Evolutionary conservation across 2,797 vertebrate genomes (phyloP).

Genomic region (Acipenser transmontanus): DNA sequence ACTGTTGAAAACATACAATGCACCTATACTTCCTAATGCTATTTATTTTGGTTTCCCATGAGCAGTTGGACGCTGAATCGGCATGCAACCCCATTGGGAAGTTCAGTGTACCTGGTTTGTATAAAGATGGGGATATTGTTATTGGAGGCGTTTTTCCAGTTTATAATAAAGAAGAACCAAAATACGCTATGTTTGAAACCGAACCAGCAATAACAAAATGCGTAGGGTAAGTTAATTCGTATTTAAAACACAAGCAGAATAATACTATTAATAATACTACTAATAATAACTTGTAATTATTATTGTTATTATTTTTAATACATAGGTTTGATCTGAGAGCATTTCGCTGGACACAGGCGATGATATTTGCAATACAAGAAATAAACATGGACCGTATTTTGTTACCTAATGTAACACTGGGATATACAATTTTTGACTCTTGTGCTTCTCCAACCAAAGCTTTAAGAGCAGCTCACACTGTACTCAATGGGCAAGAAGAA

Average conservation of each 20-base stretch:
- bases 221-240: conserved; percentile 39
- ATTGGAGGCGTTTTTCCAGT: conserved; percentile 65
- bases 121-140: conserved; percentile 53
- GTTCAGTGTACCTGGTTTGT: conserved; percentile 49
- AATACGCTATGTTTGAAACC: conserved; percentile 32
- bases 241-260: too few species aligned
- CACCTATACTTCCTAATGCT: conserved; percentile 12
- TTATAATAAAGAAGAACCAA: conserved; percentile 53
- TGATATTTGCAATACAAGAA: conserved; percentile 66
- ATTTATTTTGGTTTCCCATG: conserved; percentile 26
- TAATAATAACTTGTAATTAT: too few species aligned
- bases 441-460: conserved; percentile 58
- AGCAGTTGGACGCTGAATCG: conserved; percentile 20
- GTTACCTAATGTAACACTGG: conserved; percentile 58
- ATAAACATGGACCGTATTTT: conserved; percentile 52
- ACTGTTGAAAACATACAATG: conserved; percentile 18
- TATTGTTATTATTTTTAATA: conserved; percentile 3
- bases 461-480: conserved; percentile 49
- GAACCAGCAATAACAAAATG: conserved; percentile 42
- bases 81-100: conserved; percentile 41
- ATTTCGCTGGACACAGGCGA: conserved; percentile 61
- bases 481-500: conserved; percentile 38
- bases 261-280: too few species aligned
- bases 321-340: conserved; percentile 56
- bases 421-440: conserved; percentile 60